Conservation (phyloP, 2,888 invertebrate genomes). For the Lasius fuliginosus region DNA sequence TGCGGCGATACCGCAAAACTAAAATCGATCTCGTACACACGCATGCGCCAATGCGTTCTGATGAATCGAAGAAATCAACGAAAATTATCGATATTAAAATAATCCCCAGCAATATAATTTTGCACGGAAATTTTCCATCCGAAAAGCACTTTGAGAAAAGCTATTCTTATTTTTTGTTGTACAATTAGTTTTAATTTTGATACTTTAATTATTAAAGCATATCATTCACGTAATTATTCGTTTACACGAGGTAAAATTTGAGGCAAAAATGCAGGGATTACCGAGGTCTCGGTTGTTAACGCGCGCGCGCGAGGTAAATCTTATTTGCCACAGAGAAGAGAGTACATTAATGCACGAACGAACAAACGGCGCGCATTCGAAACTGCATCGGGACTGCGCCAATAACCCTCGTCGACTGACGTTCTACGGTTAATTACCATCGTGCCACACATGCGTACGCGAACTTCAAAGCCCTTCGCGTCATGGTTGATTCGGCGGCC, state of each 20-base stretch:
- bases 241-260: not conserved
- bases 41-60: slow-evolving; percentile 9
- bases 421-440: slow-evolving; percentile 49
- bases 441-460: slow-evolving; percentile 37
- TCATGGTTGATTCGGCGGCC: slow-evolving; percentile 50
- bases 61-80: not conserved
- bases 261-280: slow-evolving; percentile 25
- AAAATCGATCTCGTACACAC: slow-evolving; percentile 67
- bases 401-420: slow-evolving; percentile 48
- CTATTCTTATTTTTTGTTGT: not conserved
- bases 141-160: not conserved
- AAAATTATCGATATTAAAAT: not conserved
- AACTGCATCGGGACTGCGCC: slow-evolving; percentile 39
- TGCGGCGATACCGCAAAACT: slow-evolving; percentile 60
- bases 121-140: not conserved
- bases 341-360: slow-evolving; percentile 32
- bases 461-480: slow-evolving; percentile 49
- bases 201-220: too few relatives aligned
- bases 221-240: not conserved
- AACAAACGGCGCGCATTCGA: slow-evolving; percentile 42
- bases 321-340: slow-evolving; percentile 48
- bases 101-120: too few relatives aligned
- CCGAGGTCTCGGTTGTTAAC: not conserved
- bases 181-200: not conserved
- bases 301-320: slow-evolving; percentile 38